Conservation (phyloP, 2,113 vertebrate species). For the Butorides virescens region DNA sequence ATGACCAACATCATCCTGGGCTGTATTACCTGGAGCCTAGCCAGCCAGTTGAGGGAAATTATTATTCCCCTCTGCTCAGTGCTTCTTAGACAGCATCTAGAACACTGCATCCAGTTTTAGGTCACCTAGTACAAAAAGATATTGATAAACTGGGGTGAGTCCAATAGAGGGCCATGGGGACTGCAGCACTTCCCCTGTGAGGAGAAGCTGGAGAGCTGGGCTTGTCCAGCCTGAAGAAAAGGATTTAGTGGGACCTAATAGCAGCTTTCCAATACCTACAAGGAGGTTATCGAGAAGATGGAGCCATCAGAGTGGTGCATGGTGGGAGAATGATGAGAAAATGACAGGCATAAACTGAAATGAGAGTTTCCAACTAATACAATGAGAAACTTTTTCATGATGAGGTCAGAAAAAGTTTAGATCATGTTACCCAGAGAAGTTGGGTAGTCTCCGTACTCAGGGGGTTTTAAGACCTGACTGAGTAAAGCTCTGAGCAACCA, state of each 20-base stretch:
- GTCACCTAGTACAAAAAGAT: not conserved
- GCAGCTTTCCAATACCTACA: not conserved
- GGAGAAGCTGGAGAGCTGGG: not conserved
- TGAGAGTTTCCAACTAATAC: not conserved
- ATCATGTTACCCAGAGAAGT: not conserved
- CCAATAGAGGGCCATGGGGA: not conserved
- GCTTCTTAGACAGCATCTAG: not conserved
- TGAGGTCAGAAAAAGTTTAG: not conserved
- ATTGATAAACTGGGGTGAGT: not conserved
- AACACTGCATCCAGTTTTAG: not conserved
- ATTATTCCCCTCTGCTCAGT: not conserved
- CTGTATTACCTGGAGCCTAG: not conserved
- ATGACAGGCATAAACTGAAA: not conserved
- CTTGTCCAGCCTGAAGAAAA: not conserved
- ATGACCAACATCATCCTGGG: not conserved
- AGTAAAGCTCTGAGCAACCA: not conserved
- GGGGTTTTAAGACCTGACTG: not conserved
- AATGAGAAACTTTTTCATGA: not conserved
- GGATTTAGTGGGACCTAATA: not conserved
- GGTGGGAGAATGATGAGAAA: not conserved
- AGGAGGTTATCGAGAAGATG: not conserved
- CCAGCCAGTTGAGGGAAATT: not conserved
- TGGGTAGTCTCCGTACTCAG: not conserved
- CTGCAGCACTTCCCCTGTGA: not conserved
- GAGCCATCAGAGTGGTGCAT: not conserved